Conservation (phyloP, 2,797 vertebrate genomes). For the Clarias laeviceps region DNA sequence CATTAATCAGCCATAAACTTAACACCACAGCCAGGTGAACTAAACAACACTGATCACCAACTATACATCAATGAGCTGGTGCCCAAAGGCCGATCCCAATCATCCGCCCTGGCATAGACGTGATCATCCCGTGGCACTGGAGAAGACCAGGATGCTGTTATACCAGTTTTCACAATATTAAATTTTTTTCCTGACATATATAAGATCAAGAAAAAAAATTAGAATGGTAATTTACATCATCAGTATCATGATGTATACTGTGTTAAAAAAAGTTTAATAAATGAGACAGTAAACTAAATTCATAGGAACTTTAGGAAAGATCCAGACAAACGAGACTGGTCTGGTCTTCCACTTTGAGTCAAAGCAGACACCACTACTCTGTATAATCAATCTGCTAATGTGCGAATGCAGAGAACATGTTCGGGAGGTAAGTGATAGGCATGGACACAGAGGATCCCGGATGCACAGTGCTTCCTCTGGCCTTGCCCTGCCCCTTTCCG, state of each 20-base stretch:
- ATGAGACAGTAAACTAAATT: neutral
- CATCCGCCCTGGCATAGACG: too few relatives aligned
- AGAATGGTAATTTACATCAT: neutral
- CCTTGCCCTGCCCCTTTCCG: slow-evolving; percentile 51
- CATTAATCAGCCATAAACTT: too few relatives aligned
- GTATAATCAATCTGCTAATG: slow-evolving; percentile 26
- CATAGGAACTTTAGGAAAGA: neutral
- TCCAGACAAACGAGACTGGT: slow-evolving; percentile 7
- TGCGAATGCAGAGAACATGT: slow-evolving; percentile 23
- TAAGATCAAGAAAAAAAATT: neutral
- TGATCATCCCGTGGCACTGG: too few relatives aligned
- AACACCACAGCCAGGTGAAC: too few relatives aligned
- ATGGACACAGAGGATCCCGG: slow-evolving; percentile 68
- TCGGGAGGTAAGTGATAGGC: slow-evolving; percentile 52
- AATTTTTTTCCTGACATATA: too few relatives aligned
- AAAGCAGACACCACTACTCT: slow-evolving; percentile 14
- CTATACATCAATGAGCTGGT: too few relatives aligned
- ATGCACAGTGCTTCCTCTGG: slow-evolving; percentile 64
- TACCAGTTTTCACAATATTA: too few relatives aligned
- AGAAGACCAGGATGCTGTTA: too few relatives aligned
- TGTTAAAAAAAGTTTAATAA: neutral
- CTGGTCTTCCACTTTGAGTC: neutral
- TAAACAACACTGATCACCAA: too few relatives aligned
- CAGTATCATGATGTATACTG: neutral
- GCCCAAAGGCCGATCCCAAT: too few relatives aligned